A percentile compares a stretch with the other conserved stretches of the same genome.
Evolutionary conservation across 1,140 invertebrate genomes (phyloP).

Genomic region (Drosophila nasuta): DNA sequence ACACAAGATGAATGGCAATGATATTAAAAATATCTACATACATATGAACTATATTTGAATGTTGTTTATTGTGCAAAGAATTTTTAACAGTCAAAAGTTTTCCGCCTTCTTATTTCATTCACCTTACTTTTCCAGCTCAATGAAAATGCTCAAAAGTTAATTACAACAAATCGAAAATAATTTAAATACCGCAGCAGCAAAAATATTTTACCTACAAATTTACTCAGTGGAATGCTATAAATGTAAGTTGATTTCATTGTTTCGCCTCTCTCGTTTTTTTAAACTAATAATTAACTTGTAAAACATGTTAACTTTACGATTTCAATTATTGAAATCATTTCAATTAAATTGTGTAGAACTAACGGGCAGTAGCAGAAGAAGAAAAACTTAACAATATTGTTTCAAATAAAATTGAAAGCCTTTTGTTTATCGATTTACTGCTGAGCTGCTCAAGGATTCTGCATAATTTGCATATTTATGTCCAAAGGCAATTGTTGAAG

Average conservation of each 20-base stretch:
- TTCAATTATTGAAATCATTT: constrained; percentile 3
- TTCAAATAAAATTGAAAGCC: constrained; percentile 14
- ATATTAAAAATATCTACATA: no score
- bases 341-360: not conserved
- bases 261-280: not conserved
- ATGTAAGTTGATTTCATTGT: not conserved
- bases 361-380: not conserved
- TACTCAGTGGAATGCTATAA: not conserved
- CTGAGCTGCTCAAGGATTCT: constrained; percentile 4
- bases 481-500: constrained; percentile 12
- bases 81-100: no score
- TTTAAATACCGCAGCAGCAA: no score
- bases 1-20: not conserved
- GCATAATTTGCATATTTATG: constrained; percentile 38
- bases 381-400: not conserved
- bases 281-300: not conserved
- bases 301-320: not conserved
- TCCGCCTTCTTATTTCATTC: no score
- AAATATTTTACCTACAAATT: not conserved
- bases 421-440: constrained; percentile 13
- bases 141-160: no score
- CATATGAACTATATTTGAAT: no score
- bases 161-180: no score
- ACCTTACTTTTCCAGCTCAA: no score
- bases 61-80: no score